phyloP scores from a whole-genome alignment of 2,888 invertebrate species.

The Serripes groenlandicus region DNA sequence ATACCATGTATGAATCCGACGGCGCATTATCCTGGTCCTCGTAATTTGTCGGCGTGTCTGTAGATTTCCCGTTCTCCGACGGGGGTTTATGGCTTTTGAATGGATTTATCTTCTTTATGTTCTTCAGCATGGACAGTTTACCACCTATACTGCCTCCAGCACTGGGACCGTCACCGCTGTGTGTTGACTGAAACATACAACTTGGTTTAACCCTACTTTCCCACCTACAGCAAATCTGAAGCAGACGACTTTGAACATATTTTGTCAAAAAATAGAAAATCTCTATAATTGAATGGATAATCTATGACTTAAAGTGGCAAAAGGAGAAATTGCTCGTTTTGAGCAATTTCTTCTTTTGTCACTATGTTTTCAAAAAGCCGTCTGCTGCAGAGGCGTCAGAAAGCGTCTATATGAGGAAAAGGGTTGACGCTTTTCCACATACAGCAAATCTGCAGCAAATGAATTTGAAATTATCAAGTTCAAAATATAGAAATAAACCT shows the following conservation, averaged over 20 bases:
- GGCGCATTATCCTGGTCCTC: slow-evolving; percentile 28
- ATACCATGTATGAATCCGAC: neutral
- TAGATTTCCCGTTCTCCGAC: slow-evolving; percentile 32
- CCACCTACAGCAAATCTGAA: no score
- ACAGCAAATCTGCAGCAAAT: no score
- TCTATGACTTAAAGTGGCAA: neutral
- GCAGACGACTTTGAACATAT: no score
- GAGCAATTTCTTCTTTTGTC: neutral
- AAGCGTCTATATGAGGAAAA: no score
- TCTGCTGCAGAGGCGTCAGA: no score
- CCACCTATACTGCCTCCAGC: neutral
- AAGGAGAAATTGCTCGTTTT: neutral
- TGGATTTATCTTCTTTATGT: slow-evolving; percentile 46
- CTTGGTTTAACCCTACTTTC: no score
- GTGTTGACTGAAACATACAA: slow-evolving; percentile 30
- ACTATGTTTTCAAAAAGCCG: neutral
- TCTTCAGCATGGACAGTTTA: slow-evolving; percentile 24
- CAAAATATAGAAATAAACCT: no score
- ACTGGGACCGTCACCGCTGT: slow-evolving; percentile 17
- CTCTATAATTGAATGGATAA: no score
- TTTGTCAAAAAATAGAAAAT: no score
- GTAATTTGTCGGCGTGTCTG: slow-evolving; percentile 23
- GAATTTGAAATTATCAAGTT: no score
- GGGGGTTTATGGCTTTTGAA: slow-evolving; percentile 26
- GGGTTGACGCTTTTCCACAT: no score